Percentiles rank a stretch among this genome's conserved stretches.
Conservation (phyloP, 92 coral and sea anemone species). For the Porites divaricata region DNA sequence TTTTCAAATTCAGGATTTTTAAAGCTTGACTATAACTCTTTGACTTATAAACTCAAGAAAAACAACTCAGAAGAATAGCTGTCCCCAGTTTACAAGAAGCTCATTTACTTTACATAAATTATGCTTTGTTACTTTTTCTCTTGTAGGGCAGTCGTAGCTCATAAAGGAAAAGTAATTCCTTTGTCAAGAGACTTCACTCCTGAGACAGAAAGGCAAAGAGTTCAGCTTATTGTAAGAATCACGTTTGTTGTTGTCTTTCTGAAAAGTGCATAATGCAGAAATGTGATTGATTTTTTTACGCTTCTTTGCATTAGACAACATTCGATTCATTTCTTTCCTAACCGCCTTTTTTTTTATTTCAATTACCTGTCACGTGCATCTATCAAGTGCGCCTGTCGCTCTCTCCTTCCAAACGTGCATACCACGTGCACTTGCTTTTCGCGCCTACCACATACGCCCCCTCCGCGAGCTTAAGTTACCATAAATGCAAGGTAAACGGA, state of each 20-base stretch:
- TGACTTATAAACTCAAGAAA: too few species aligned
- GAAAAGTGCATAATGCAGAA: not conserved
- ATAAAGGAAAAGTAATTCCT: conserved; percentile 88
- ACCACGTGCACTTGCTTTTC: not conserved
- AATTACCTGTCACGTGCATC: not conserved
- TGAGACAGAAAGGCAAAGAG: conserved; percentile 84
- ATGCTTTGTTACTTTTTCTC: too few species aligned
- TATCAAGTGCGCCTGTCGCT: not conserved
- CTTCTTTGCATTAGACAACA: not conserved
- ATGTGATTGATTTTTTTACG: not conserved
- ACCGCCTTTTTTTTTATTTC: not conserved
- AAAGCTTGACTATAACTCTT: too few species aligned
- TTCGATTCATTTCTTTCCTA: too few species aligned
- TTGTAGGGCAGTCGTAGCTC: conserved; percentile 53
- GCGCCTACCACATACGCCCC: not conserved
- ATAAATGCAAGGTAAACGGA: too few species aligned
- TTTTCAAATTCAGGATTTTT: too few species aligned
- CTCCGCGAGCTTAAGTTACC: too few species aligned
- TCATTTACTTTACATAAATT: too few species aligned
- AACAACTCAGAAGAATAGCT: too few species aligned
- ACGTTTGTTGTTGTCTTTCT: not conserved
- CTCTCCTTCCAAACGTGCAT: not conserved
- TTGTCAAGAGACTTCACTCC: conserved; percentile 94
- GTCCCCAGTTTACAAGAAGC: too few species aligned
- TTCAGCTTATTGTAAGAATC: conserved; percentile 84